Conservation (phyloP, 2,888 invertebrate genomes). For the Mactromeris polynyma region DNA sequence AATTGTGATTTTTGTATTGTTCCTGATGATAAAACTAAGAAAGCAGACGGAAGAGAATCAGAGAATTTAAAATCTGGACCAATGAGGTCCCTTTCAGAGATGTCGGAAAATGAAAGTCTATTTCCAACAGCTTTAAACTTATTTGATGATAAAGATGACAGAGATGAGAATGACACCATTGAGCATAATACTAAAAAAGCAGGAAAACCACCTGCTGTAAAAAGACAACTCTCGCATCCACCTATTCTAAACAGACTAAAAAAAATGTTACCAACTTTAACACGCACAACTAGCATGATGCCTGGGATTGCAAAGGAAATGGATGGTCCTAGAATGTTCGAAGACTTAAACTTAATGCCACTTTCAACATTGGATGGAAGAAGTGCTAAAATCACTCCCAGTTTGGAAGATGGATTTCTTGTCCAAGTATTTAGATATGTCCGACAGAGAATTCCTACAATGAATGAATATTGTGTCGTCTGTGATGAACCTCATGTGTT, state of each 20-base stretch:
- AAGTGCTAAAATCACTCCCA: constrained; percentile 77
- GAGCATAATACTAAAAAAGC: not conserved
- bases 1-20: too few species aligned
- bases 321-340: constrained; percentile 20
- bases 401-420: constrained; percentile 66
- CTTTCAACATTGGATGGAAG: constrained; percentile 74
- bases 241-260: constrained; percentile 62
- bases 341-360: constrained; percentile 72
- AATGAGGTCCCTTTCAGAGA: constrained; percentile 8
- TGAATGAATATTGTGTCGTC: constrained; percentile 85
- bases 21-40: constrained; percentile 60
- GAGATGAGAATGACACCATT: not conserved
- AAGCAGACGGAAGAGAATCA: not conserved
- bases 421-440: constrained; percentile 81
- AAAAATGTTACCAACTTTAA: constrained; percentile 59
- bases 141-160: not conserved
- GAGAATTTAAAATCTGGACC: not conserved
- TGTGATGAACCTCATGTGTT: constrained; percentile 85
- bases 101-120: not conserved
- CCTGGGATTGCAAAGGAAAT: not conserved
- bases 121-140: not conserved
- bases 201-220: not conserved
- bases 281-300: constrained; percentile 63
- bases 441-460: constrained; percentile 80
- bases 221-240: constrained; percentile 70